Percentiles rank a stretch among this genome's conserved stretches.
These are phyloP conservation scores for Drosophila repleta DNA, from an alignment of 1,140 invertebrate genomes.

Conservation along the genomic window DNA sequence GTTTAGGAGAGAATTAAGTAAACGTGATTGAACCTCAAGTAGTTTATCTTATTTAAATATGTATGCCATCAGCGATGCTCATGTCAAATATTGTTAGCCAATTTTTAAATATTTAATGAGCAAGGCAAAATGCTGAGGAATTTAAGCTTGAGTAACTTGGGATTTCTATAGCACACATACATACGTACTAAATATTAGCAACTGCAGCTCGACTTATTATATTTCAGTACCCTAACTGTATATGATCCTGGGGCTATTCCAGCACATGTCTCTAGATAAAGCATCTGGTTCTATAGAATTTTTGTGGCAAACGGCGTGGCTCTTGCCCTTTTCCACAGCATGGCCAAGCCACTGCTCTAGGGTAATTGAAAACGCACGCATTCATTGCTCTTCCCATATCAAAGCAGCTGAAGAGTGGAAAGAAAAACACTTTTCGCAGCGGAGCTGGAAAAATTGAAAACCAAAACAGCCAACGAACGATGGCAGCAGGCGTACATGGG, in stretches of 20 bases:
- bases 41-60: not conserved
- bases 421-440: constrained; percentile 40
- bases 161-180: too few relatives aligned
- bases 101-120: not conserved
- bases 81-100: not conserved
- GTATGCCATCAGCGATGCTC: not conserved
- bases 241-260: constrained; percentile 52
- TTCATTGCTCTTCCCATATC: constrained; percentile 25
- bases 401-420: not conserved
- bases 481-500: constrained; percentile 36
- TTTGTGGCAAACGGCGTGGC: constrained; percentile 22
- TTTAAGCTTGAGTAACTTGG: too few relatives aligned
- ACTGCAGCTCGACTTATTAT: too few relatives aligned
- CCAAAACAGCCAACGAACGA: constrained; percentile 58
- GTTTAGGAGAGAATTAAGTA: constrained; percentile 6
- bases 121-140: too few relatives aligned
- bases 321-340: constrained; percentile 43
- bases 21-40: constrained; percentile 5
- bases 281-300: constrained; percentile 31
- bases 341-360: constrained; percentile 38
- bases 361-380: constrained; percentile 74
- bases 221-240: constrained; percentile 20
- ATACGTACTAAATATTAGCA: too few relatives aligned
- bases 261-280: constrained; percentile 51
- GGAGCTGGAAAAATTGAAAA: constrained; percentile 66